Percentiles rank a stretch among this genome's conserved stretches.
Evolutionary conservation across 2,113 vertebrate genomes (phyloP).

Genomic region (Cromileptes altivelis): DNA sequence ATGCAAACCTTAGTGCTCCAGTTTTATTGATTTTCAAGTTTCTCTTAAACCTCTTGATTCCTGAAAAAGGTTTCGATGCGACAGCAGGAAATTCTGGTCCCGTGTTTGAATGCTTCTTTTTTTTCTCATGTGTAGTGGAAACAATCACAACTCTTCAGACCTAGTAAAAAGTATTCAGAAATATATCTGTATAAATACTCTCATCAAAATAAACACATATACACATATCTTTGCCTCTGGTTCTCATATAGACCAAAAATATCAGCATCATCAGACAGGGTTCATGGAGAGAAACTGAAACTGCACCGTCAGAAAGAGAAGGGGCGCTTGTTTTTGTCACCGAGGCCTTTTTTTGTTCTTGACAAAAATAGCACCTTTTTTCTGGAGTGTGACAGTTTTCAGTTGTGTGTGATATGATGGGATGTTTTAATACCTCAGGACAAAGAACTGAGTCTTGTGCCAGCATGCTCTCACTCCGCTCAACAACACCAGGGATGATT

Average conservation of each 20-base stretch:
- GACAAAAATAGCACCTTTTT: slow-evolving; percentile 38
- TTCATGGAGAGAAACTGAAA: slow-evolving; percentile 39
- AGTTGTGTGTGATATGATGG: slow-evolving; percentile 28
- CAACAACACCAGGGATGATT: not conserved
- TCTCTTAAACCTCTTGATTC: slow-evolving; percentile 39
- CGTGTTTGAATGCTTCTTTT: slow-evolving; percentile 38
- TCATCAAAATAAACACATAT: slow-evolving; percentile 78
- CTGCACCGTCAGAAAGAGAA: slow-evolving; percentile 26
- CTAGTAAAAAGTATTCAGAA: slow-evolving; percentile 73
- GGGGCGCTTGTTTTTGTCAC: slow-evolving; percentile 24
- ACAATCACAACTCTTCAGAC: slow-evolving; percentile 58
- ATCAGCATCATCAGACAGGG: slow-evolving; percentile 49
- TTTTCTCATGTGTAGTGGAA: slow-evolving; percentile 39
- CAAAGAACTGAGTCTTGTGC: not conserved
- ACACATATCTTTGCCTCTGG: slow-evolving; percentile 63
- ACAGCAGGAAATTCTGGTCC: slow-evolving; percentile 71
- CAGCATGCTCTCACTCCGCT: not conserved
- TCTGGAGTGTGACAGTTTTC: slow-evolving; percentile 1
- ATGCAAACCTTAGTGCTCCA: slow-evolving; percentile 53
- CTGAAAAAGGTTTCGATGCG: slow-evolving; percentile 56
- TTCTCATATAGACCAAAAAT: slow-evolving; percentile 51
- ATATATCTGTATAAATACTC: slow-evolving; percentile 81
- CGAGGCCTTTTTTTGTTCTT: not conserved
- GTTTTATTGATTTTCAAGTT: slow-evolving; percentile 57
- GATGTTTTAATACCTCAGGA: slow-evolving; percentile 4